Evolutionary conservation across 1,140 invertebrate genomes (phyloP), one percentile per base, ranked within the genome.

Genomic region (Papilio dardanus): DNA sequence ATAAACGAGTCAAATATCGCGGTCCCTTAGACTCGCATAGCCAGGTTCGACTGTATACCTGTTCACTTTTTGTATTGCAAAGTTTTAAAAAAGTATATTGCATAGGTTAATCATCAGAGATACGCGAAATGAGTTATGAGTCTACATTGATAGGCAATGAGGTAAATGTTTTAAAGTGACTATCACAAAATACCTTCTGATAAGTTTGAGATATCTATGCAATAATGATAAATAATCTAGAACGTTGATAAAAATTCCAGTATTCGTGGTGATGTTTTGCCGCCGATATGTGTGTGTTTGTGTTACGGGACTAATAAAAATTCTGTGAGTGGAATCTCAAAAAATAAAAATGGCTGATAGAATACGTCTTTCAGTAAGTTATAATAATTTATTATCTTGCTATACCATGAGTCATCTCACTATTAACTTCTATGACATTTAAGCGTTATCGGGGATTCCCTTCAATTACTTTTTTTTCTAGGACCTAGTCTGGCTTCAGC

Each of bases 401-500:
- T 30, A 31, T 14, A 42, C 74, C 12, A 35, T 67, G 2, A 35
- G 3, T 8, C 0, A 33, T 10, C 24, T n/a, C 6, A 16, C 0
- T 35, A 12, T 33, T 6, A 33, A 30, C 28, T 67, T 24, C 19
- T 3, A 8, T 54, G 50, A 54, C 50, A 24, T 54, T 21, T 46
- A n/a, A n/a, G n/a, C 5, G 8, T 19, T 68, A 21, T 68, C 66
- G n/a, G 66, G 35, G 66, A 68, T 37, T 68, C 35, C 66, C 66
- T 14, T 28, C 16, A 66, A 66, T 28, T 30, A 33, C 12, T 62
- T 28, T 35, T 74, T 76, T 96, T 97, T 83, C 21, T 75, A 93
- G 91, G 97, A 98, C 88, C 95, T 97, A 93, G 96, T 98, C 77
- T 99, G 98, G 98, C 95, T 98, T 54, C 96, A 97, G 82, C 96